Evolutionary conservation across 2,113 vertebrate species (phyloP).

Genomic region (Oceanites oceanicus): DNA sequence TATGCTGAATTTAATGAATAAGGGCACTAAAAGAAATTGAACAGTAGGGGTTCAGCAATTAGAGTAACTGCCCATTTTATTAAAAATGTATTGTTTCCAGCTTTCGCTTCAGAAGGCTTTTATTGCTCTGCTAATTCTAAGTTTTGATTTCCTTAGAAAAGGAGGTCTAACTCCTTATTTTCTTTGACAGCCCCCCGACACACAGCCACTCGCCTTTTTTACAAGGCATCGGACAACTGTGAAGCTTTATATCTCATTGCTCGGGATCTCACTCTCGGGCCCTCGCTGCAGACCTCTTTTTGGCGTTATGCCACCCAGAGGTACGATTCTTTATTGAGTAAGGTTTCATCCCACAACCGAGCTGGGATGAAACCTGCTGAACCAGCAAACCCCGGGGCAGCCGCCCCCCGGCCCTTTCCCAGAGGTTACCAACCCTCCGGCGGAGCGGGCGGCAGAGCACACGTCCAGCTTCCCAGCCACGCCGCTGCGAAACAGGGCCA

Average conservation of each 20-base stretch:
- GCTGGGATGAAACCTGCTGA: background rate
- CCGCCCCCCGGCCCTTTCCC: background rate
- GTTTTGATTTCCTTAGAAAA: constrained; percentile 27
- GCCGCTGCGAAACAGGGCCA: background rate
- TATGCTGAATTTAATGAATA: constrained; percentile 75
- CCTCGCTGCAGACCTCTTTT: background rate
- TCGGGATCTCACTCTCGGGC: rapidly evolving
- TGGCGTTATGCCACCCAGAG: background rate
- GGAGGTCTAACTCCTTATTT: background rate
- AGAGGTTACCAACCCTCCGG: background rate
- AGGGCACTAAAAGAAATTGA: constrained; percentile 77
- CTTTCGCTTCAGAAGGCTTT: constrained; percentile 60
- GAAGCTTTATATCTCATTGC: background rate
- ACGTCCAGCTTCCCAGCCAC: background rate
- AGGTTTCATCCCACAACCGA: background rate
- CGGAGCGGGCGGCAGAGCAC: background rate
- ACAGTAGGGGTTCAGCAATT: constrained; percentile 74
- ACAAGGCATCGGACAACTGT: background rate
- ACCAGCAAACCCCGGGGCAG: background rate
- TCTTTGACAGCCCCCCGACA: background rate
- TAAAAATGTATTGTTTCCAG: constrained; percentile 75
- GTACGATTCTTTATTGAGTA: background rate
- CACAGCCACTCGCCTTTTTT: background rate
- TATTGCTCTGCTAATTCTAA: constrained; percentile 44
- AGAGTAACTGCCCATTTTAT: constrained; percentile 74